Evolutionary conservation across 2,797 vertebrate genomes (phyloP).

Genomic region (Setipinna tenuifilis): DNA sequence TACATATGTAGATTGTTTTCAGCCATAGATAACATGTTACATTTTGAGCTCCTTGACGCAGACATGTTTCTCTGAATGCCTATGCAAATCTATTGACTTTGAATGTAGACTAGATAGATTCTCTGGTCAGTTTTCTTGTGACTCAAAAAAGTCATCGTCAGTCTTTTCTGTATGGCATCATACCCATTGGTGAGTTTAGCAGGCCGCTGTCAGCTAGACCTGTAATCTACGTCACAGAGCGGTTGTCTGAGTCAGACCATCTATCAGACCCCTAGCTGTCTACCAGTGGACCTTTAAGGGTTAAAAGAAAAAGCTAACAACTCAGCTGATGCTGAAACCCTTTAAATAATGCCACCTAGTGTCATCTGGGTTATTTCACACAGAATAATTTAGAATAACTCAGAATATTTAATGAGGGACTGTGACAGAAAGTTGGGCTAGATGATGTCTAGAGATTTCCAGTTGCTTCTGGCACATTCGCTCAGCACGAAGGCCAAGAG

Average conservation of each 20-base stretch:
- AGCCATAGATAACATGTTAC: not conserved
- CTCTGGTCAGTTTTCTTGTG: not conserved
- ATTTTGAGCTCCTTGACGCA: not conserved
- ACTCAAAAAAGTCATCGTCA: conserved; percentile 9
- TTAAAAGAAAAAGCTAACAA: not conserved
- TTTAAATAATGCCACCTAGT: not conserved
- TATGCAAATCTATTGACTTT: not conserved
- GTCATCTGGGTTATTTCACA: not conserved
- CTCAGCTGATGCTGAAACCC: not conserved
- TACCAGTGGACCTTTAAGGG: not conserved
- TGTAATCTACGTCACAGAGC: conserved; percentile 11
- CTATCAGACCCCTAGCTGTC: not conserved
- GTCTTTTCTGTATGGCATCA: conserved; percentile 8
- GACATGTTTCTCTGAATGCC: not conserved
- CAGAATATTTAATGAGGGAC: not conserved
- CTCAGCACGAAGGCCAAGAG: not conserved
- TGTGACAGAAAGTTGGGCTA: not conserved
- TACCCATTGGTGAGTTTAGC: not conserved
- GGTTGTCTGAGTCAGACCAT: conserved; percentile 13
- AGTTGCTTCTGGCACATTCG: not conserved
- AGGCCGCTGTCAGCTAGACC: conserved; percentile 7
- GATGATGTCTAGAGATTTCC: not conserved
- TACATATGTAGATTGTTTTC: not conserved
- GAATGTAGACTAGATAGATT: not conserved
- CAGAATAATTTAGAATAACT: not conserved